Evolutionary conservation across 2,797 vertebrate genomes (phyloP).

Genomic region (Neosalanx taihuensis): DNA sequence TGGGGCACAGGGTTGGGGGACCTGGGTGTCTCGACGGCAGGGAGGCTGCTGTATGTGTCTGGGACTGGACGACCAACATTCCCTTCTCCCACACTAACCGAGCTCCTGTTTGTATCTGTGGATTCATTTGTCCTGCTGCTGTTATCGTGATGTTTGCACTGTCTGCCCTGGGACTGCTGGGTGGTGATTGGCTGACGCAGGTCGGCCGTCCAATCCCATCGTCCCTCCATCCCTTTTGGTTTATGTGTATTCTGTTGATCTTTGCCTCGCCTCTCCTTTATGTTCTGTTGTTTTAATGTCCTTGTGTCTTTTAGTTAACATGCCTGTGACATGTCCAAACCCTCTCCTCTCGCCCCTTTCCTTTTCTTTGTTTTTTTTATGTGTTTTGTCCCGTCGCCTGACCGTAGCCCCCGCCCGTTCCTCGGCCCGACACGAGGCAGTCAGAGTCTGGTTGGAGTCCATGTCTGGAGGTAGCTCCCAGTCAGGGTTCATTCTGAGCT

Average conservation of each 20-base stretch:
- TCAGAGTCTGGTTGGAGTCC: slow-evolving; percentile 98
- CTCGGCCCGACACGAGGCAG: slow-evolving; percentile 88
- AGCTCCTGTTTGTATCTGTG: slow-evolving; percentile 43
- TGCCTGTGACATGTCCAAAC: slow-evolving; percentile 62
- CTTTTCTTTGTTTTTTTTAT: slow-evolving; percentile 45
- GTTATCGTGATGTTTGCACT: slow-evolving; percentile 27
- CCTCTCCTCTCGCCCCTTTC: slow-evolving; percentile 57
- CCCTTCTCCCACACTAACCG: slow-evolving; percentile 45
- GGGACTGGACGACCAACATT: slow-evolving; percentile 33
- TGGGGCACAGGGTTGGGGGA: slow-evolving; percentile 20
- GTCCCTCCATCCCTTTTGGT: slow-evolving; percentile 40
- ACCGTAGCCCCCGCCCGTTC: slow-evolving; percentile 88
- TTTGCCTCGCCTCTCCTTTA: slow-evolving; percentile 36
- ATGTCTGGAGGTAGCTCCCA: slow-evolving; percentile 94
- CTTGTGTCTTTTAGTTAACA: slow-evolving; percentile 57
- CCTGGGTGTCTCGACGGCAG: slow-evolving; percentile 32
- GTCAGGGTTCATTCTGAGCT: slow-evolving; percentile 41
- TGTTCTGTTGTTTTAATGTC: slow-evolving; percentile 38
- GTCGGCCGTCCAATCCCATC: slow-evolving; percentile 42
- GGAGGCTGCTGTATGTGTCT: slow-evolving; percentile 46
- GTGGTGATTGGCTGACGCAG: slow-evolving; percentile 26
- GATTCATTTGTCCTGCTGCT: slow-evolving; percentile 32
- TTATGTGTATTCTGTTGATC: slow-evolving; percentile 58
- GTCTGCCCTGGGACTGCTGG: slow-evolving; percentile 37
- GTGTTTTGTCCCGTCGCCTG: slow-evolving; percentile 58